These are phyloP conservation scores for Tipula lateralis DNA, from an alignment of 2,888 invertebrate species.

Conservation along the genomic window DNA sequence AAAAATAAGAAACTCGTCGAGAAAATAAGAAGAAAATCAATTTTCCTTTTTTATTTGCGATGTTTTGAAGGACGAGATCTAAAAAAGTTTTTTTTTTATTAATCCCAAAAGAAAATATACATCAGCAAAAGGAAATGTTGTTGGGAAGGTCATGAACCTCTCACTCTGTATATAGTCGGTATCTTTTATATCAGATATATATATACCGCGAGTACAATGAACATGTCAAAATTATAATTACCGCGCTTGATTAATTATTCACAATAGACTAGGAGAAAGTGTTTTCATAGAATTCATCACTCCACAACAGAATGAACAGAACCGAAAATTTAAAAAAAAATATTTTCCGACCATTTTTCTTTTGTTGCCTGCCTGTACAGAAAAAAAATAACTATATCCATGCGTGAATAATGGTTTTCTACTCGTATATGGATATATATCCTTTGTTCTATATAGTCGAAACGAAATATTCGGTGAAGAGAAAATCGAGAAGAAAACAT, in stretches of 20 bases:
- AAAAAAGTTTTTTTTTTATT: not conserved
- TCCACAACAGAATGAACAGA: not conserved
- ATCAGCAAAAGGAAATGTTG: not conserved
- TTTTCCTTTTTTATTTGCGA: not conserved
- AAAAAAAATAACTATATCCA: not conserved
- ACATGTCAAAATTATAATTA: constrained; percentile 24
- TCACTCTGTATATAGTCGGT: not conserved
- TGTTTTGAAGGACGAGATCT: not conserved
- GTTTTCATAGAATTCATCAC: not conserved
- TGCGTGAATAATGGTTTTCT: constrained; percentile 1
- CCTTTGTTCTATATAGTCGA: not conserved
- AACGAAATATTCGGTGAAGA: not conserved
- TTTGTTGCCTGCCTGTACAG: not conserved
- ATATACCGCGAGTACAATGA: not conserved
- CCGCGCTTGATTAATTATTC: not conserved
- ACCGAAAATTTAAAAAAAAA: not conserved
- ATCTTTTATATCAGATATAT: not conserved
- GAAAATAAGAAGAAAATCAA: not conserved
- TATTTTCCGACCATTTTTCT: not conserved
- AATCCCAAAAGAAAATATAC: not conserved
- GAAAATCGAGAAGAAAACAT: not conserved
- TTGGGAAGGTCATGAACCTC: not conserved
- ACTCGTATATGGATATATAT: not conserved
- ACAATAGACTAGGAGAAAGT: constrained; percentile 3
- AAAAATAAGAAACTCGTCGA: not conserved